These are phyloP conservation scores for Anastrepha obliqua DNA, from an alignment of 1,140 invertebrate species.

Conservation along the genomic window DNA sequence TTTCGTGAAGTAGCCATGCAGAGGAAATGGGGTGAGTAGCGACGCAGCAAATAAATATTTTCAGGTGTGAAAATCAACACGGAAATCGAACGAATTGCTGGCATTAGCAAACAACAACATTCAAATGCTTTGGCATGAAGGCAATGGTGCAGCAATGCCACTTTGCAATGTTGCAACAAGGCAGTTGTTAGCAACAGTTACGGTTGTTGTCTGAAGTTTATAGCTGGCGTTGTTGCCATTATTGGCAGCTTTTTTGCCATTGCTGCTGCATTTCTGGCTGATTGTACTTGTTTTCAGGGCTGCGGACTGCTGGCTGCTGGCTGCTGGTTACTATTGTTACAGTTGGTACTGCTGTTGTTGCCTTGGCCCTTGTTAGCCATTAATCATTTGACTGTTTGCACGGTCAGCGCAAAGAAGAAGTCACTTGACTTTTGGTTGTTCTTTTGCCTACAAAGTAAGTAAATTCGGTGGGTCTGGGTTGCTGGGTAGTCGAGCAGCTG, in stretches of 20 bases:
- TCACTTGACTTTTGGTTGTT: neutral
- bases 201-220: neutral
- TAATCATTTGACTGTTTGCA: slow-evolving; percentile 52
- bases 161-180: slow-evolving; percentile 41
- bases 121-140: neutral
- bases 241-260: neutral
- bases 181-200: slow-evolving; percentile 47
- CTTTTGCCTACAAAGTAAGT: neutral
- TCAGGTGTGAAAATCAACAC: slow-evolving; percentile 55
- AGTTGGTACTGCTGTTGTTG: slow-evolving; percentile 31
- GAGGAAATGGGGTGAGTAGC: neutral
- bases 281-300: slow-evolving; percentile 9
- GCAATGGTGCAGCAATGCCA: slow-evolving; percentile 18
- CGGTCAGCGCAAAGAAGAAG: slow-evolving; percentile 28
- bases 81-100: slow-evolving; percentile 50
- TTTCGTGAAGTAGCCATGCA: neutral
- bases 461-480: neutral
- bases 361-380: slow-evolving; percentile 46
- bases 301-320: neutral
- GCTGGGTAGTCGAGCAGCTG: neutral
- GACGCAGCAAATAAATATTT: slow-evolving; percentile 45
- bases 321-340: neutral
- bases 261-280: slow-evolving; percentile 17
- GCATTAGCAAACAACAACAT: slow-evolving; percentile 10
- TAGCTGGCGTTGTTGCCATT: neutral